Base-by-base conservation (phyloP, 2,797 vertebrate genomes). In the Coluber constrictor region DNA sequence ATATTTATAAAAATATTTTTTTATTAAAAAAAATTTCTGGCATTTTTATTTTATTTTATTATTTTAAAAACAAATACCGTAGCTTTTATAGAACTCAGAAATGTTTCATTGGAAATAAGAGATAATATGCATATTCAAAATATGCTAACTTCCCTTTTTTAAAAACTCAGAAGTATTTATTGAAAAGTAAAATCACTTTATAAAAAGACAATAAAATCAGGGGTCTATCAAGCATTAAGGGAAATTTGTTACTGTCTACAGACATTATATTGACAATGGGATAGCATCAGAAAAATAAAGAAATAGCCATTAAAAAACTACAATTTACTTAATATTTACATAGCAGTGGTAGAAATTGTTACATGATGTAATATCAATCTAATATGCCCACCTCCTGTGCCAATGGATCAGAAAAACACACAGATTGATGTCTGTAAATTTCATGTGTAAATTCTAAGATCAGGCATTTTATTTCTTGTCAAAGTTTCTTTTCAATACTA, bases 401-500 rank as follows among this genome's bases (percentile, higher is more conserved):
- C 25, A 25, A 10, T 66, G n/a, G n/a, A 90, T 54, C 23, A 79
- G 29, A 43, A 25, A 89, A 32, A 25, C 60, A 63, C 55, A 90
- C 13, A 37, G 9, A 60, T 79, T 79, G 56, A 88, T 89, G 25
- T 83, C 12, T 32, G 43, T 63, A 43, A 74, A 25, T 20, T 90
- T 9, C 47, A 10, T 3, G 5, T 59, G 60, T 37, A 89, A 66
- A 79, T 89, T 57, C 91, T 60, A 90, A 90, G 51, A 47, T 63
- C 43, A 90, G n/a, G 56, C 13, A 79, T 57, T 32, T 88, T 51
- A 92, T 90, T 88, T 79, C 54, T 43, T 59, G 47, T 88, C 89
- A 94, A 92, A 92, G 90, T 59, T 59, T 93, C 43, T 92, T 29
- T 70, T 79, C 47, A 32, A 2, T 90, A 66, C 9, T 88, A 63